These are phyloP conservation scores for Sepioteuthis lessoniana DNA, from an alignment of 2,888 invertebrate species.

Conservation along the genomic window DNA sequence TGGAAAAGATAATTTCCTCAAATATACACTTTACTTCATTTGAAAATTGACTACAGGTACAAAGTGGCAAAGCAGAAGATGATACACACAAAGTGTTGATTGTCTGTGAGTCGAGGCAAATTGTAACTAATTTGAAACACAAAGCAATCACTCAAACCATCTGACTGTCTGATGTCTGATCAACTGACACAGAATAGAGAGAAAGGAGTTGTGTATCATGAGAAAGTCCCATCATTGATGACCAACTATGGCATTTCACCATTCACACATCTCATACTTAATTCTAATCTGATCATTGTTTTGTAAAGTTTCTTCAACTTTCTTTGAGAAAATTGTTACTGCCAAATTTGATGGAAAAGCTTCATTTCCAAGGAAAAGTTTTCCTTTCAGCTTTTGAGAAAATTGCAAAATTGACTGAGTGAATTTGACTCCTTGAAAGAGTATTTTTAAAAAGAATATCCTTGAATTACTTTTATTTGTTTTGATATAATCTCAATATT, in stretches of 20 bases:
- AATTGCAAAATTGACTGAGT: not conserved
- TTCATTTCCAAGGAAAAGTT: not conserved
- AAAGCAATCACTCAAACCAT: not conserved
- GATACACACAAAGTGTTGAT: not conserved
- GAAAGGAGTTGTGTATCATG: not conserved
- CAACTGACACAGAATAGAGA: not conserved
- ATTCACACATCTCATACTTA: not conserved
- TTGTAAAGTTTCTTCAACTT: not conserved
- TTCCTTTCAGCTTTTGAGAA: slow-evolving; percentile 3
- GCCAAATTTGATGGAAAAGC: slow-evolving; percentile 9
- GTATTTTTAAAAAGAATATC: not conserved
- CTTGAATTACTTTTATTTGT: not conserved
- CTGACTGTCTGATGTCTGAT: not conserved
- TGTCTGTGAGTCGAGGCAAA: not conserved
- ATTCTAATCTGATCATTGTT: not conserved
- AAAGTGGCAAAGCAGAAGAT: not conserved
- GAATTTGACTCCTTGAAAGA: not conserved
- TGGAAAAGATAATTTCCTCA: not conserved
- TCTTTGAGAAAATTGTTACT: not conserved
- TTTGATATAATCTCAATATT: not conserved
- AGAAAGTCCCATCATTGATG: not conserved
- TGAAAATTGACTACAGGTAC: slow-evolving; percentile 23
- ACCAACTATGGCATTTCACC: not conserved
- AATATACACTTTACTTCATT: slow-evolving; percentile 9
- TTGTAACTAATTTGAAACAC: slow-evolving; percentile 33